Base-by-base conservation (phyloP, 2,888 invertebrate species). In the Azorinus chamasolen region DNA sequence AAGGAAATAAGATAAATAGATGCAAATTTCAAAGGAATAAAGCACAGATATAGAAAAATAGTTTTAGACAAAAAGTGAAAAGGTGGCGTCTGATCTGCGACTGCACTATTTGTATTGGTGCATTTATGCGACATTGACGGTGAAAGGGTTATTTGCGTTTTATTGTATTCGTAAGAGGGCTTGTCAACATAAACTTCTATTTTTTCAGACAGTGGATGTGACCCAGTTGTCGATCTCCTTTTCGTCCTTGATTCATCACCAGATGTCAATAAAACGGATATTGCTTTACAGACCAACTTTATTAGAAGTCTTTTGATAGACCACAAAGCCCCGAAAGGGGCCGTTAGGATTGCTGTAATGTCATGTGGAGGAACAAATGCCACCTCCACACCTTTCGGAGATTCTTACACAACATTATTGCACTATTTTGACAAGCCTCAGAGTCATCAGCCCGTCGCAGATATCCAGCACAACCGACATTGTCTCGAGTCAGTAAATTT, bases 171-270 rank as follows among this genome's bases (percentile, higher is more conserved):
- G n/a, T n/a, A n/a, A n/a, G n/a, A n/a, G n/a, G n/a, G n/a, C n/a
- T n/a, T n/a, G n/a, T n/a, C n/a, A n/a, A n/a, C n/a, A n/a, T n/a
- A n/a, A n/a, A n/a, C n/a, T n/a, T 41, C 14, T 57, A 10, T 57
- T 20, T 27, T 57, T 65, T 16, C 57, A 71, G 71, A 54, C 14
- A 25, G 48, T 1, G 22, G 61, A 6, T 73, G 73, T 45, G 58
- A 73, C 32, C 73, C 73, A 12, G 54, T 66, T 8, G 65, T 73
- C 10, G 73, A 73, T 16, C 65, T 73, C 24, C 54, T 66, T 6
- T 73, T 73, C 45, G 73, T 73, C 6, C 18, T 73, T 16, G 73
- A 73, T 46, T 58, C 58, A 3, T 65, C 73, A 8, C 14, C 65
- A n/a, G 53, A 66, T 24, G 43, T 65, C 50, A 73, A 32, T 20